Evolutionary conservation across 2,797 vertebrate genomes (phyloP), one percentile per base, ranked within the genome.

Genomic region (Xenentodon cancila): DNA sequence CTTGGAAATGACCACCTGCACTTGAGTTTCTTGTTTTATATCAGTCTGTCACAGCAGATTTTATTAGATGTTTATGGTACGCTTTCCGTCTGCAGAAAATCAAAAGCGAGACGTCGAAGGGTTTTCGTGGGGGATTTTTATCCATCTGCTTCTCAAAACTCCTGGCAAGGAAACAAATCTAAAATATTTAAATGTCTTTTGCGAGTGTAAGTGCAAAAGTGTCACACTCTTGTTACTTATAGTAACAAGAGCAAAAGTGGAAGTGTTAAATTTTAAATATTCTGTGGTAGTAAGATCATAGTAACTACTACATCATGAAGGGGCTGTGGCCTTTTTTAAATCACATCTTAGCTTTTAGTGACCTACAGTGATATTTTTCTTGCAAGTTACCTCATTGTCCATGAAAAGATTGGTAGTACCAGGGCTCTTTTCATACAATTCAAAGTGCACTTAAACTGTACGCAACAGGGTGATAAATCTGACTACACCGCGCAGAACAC

Each of bases 401-500:
- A 48, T 27, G 20, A 17, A 22, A 71, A 54, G n/a, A 67, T 8
- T 32, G 25, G 49, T 15, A 45, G 37, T 22, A 55, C 53, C 30
- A 49, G 20, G 0, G 12, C 54, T 60, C 17, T 50, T 71, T 54
- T 52, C 53, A 40, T 40, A 56, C 43, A 57, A 45, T 53, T 15
- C 46, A 58, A 64, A 40, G 59, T 56, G 15, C 30, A 50, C 16
- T 11, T 13, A 51, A 37, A 37, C 9, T 45, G 17, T 37, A 32
- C 21, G 57, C 53, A 59, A 59, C 22, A 34, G 19, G 17, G 37
- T 48, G 45, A 53, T 59, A 22, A 44, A 71, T 73, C 53, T 54
- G 42, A 42, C 51, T 22, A 37, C 34, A 37, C 34, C 34, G 11
- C 11, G 9, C 34, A 11, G 15, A 64, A 66, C 44, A 18, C 5